These are phyloP conservation scores for Synaphobranchus kaupii DNA, from an alignment of 2,797 vertebrate genomes.

Conservation along the genomic window DNA sequence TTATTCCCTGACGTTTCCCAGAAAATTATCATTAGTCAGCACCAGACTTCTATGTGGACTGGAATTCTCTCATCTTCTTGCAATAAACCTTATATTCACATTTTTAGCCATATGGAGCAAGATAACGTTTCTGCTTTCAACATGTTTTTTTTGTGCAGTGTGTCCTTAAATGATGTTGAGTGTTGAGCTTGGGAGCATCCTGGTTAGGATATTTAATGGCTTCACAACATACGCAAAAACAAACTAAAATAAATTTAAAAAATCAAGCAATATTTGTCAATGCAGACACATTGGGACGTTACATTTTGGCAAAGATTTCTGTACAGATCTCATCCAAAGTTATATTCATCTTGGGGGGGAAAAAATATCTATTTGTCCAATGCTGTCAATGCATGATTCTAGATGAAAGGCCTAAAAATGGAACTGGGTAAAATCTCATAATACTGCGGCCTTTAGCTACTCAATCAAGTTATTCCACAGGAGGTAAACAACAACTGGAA, in stretches of 20 bases:
- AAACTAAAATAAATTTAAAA: not conserved
- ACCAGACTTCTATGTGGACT: not conserved
- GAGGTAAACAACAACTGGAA: slow-evolving; percentile 4
- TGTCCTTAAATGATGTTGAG: not conserved
- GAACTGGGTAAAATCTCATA: not conserved
- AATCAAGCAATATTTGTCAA: not conserved
- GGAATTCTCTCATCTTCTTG: not conserved
- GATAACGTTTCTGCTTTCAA: not conserved
- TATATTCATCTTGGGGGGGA: not conserved
- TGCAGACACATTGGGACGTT: not conserved
- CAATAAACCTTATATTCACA: not conserved
- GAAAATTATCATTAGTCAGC: not conserved
- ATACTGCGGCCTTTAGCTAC: not conserved
- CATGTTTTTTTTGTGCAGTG: not conserved
- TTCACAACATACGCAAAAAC: not conserved
- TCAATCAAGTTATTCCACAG: not conserved
- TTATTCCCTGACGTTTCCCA: not conserved
- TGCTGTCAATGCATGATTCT: not conserved
- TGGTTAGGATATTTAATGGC: not conserved
- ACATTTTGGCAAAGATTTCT: not conserved
- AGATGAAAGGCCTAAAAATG: not conserved
- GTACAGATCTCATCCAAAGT: not conserved
- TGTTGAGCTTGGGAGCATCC: not conserved
- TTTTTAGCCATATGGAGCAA: not conserved
- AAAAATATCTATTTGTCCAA: not conserved